These are phyloP conservation scores for Rattus norvegicus DNA, from an alignment of 2,113 vertebrate species.

Conservation along the genomic window GRCr8 NC_086022.1:60346501-60347000, in stretches of 20 bases:
- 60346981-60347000: neutral
- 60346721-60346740: neutral
- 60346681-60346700: neutral
- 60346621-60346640: neutral
- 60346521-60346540: neutral
- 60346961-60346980: rapidly evolving
- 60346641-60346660: neutral
- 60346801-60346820: neutral
- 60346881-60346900: rapidly evolving
- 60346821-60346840: rapidly evolving
- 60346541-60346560: too few relatives aligned
- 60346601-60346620: rapidly evolving
- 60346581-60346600: neutral
- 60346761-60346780: neutral
- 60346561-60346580: neutral
- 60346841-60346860: neutral
- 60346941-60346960: neutral
- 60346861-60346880: neutral
- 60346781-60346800: rapidly evolving
- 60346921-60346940: rapidly evolving
- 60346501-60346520: neutral
- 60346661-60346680: too few relatives aligned
- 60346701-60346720: neutral
- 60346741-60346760: neutral
- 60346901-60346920: neutral